These are phyloP conservation scores for Epistrophella euchroma DNA, from an alignment of 2,888 invertebrate species.

Conservation along the genomic window DNA sequence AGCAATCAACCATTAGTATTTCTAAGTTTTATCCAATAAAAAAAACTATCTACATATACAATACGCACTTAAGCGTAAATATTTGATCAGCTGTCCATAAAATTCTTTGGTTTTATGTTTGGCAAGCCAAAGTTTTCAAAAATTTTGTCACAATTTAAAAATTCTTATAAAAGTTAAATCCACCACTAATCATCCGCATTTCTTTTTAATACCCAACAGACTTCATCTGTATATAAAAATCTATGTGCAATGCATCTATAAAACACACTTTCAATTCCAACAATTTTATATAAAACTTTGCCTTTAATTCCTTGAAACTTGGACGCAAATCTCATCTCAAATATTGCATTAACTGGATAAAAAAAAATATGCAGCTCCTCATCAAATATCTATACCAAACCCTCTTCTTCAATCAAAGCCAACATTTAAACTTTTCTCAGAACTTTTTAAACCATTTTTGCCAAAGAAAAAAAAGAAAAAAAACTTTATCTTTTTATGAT, in stretches of 20 bases:
- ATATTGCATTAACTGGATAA: background rate
- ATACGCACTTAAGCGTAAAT: background rate
- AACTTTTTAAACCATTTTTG: constrained; percentile 21
- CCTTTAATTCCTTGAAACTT: constrained; percentile 32
- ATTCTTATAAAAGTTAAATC: background rate
- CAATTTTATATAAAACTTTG: constrained; percentile 32
- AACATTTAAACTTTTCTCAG: constrained; percentile 25
- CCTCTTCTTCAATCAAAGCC: constrained; percentile 15
- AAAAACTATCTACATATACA: background rate
- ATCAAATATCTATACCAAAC: constrained; percentile 40
- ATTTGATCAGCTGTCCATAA: constrained; percentile 16
- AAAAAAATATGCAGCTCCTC: constrained; percentile 10
- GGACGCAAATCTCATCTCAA: constrained; percentile 32
- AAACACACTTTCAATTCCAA: background rate
- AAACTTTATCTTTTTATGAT: constrained; percentile 40
- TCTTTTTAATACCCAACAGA: background rate
- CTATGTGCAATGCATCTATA: background rate
- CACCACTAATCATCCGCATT: constrained; percentile 8
- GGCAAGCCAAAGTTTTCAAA: background rate
- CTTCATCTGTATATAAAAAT: background rate
- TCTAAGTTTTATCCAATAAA: background rate
- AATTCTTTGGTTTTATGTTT: background rate
- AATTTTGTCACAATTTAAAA: constrained; percentile 23
- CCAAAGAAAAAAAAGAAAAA: background rate
- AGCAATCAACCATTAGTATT: constrained; percentile 5